Conservation (phyloP, 2,888 invertebrate species). For the Odontocerum albicorne region DNA sequence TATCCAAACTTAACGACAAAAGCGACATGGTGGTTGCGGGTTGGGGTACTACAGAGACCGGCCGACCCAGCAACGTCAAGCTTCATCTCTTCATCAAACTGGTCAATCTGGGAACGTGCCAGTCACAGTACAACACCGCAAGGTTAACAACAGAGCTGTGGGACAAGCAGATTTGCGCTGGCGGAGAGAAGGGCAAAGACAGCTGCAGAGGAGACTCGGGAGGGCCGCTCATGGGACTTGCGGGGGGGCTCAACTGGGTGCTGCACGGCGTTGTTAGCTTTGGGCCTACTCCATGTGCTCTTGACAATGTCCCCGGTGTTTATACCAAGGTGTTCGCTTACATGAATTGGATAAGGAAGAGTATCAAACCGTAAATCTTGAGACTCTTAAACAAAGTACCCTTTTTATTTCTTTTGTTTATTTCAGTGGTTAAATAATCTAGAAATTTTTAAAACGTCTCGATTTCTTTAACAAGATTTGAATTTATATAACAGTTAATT, state of each 20-base stretch:
- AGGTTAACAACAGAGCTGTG: conserved; percentile 39
- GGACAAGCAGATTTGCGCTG: conserved; percentile 53
- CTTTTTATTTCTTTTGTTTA: too few species aligned
- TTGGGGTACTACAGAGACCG: conserved; percentile 54
- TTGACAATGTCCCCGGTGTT: conserved; percentile 47
- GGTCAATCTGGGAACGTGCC: conserved; percentile 11
- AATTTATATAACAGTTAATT: too few species aligned
- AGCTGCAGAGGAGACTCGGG: conserved; percentile 63
- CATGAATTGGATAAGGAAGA: conserved; percentile 48
- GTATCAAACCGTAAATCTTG: conserved; percentile 35
- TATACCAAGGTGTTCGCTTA: conserved; percentile 51
- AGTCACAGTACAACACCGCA: conserved; percentile 10
- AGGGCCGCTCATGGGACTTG: conserved; percentile 58
- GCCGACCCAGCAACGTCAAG: conserved; percentile 42
- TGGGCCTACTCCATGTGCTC: conserved; percentile 48
- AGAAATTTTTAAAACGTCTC: too few species aligned
- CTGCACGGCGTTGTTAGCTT: conserved; percentile 51
- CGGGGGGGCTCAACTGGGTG: conserved; percentile 41
- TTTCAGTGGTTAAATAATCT: too few species aligned
- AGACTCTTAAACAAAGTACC: too few species aligned
- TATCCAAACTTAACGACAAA: conserved; percentile 38
- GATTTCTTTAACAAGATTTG: too few species aligned
- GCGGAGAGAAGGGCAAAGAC: conserved; percentile 53
- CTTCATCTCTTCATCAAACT: conserved; percentile 41
- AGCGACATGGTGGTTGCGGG: conserved; percentile 47